These are phyloP conservation scores for Spatula versicolor DNA, from an alignment of 2,797 vertebrate species.

Conservation along the genomic window DNA sequence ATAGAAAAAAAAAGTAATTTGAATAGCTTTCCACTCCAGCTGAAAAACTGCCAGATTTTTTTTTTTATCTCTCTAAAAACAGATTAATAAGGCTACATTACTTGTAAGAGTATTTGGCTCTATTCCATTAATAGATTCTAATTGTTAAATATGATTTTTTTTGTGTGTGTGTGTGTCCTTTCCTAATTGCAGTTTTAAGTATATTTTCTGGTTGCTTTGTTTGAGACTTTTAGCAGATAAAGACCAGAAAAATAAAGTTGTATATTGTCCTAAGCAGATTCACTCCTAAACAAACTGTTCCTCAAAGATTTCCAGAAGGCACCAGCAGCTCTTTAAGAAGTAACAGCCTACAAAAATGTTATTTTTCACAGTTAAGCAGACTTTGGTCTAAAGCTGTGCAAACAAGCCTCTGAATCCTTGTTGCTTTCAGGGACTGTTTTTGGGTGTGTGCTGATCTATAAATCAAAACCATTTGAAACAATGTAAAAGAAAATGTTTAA, in stretches of 20 bases:
- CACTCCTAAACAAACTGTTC: conserved; percentile 45
- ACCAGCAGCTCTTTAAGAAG: conserved; percentile 49
- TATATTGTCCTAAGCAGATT: conserved; percentile 55
- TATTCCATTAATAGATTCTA: conserved; percentile 22
- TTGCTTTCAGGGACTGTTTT: conserved; percentile 28
- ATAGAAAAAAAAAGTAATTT: neutral
- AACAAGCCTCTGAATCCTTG: conserved; percentile 59
- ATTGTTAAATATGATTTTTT: conserved; percentile 15
- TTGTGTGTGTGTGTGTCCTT: neutral
- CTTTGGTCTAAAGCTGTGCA: conserved; percentile 66
- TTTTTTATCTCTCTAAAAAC: conserved; percentile 40
- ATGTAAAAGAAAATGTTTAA: conserved; percentile 34
- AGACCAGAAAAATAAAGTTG: conserved; percentile 38
- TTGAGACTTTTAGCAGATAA: conserved; percentile 23
- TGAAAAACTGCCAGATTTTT: neutral
- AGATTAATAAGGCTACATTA: neutral
- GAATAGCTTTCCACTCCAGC: neutral
- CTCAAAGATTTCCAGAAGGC: conserved; percentile 51
- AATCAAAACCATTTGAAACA: conserved; percentile 62
- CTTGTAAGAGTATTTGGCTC: conserved; percentile 31
- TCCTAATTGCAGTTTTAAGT: neutral
- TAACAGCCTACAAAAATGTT: conserved; percentile 64
- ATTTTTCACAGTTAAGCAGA: conserved; percentile 69
- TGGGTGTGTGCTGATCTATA: conserved; percentile 28
- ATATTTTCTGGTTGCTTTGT: conserved; percentile 31